Base-by-base conservation (phyloP, 2,888 invertebrate genomes). In the Phragmatobia fuliginosa region DNA sequence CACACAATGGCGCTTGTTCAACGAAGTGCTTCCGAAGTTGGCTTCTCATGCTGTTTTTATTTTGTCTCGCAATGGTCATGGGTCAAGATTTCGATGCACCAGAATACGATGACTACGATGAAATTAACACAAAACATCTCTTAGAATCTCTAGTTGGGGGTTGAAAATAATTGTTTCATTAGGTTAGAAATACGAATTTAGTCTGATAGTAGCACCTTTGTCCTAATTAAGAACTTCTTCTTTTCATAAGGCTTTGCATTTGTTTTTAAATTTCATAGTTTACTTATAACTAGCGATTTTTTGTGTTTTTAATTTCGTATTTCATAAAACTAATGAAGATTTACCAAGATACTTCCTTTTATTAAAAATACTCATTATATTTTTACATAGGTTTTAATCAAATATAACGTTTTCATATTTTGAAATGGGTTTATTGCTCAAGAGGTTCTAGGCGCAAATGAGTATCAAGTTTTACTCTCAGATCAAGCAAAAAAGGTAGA, bases 31-130 rank as follows among this genome's bases (percentile, higher is more conserved):
- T 89, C 68, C 85, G 85, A 58, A 91, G 86, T 75, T 92, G 92
- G 91, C 82, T 93, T n/a, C 84, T 92, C 6, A 80, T 92, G 21
- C 75, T 94, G 11, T 82, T 94, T 2, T 81, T 94, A 38, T 82
- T 92, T 45, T 84, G 92, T n/a, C 84, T 94, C 7, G 92, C 93
- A 2, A 75, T 91, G 56, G 87, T 85, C 32, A 82, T 88, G 76
- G 88, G 89, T 11, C 87, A 92, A 67, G 90, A 91, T 41, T 84
- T 83, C 64, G 75, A 80, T 1, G 56, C 62, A 3, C 49, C 38
- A 45, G 74, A 85, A 32, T 85, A 84, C 31, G 83, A 83, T 32
- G 83, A 87, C 1, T 85, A 87, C 28, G 83, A 89, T 10, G 86
- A 86, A n/a, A 76, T 85, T 72, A 81, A 14, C 71, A 66, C 81